Base-by-base conservation (phyloP, 2,888 invertebrate species). In the Dichetophora obliterata region DNA sequence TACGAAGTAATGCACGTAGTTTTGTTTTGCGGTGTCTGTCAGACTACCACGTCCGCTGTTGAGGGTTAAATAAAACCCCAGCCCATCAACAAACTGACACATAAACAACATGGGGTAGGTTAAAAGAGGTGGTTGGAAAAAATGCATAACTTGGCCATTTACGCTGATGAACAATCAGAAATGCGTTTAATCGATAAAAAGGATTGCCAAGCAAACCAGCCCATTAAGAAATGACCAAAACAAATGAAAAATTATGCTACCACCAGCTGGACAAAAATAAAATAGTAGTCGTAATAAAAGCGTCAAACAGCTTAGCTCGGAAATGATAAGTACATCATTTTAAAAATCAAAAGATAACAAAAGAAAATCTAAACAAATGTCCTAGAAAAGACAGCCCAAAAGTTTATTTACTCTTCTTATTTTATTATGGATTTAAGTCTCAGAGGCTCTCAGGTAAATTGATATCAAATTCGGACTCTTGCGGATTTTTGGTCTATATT, bases 381-480 rank as follows among this genome's bases (percentile, higher is more conserved):
- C 27, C 5, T 27, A 54, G n/a, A 19, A 54, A 54, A 54, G 19
- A 5, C 54, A 8, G 54, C 22, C n/a, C 6, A 8, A 54, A n/a
- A 54, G 22, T 54, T 54, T 5, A 5, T n/a, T 54, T 19, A 8
- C 57, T 9, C 9, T 27, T 5, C n/a, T 34, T 9, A 37, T 66
- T 48, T 65, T 86, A 88, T 84, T 84, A 89, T 89, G 89, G 89
- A 90, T 86, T 87, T 90, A 84, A 86, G 88, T 85, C 86, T 90
- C 73, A 82, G 82, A 80, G 89, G 89, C 78, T 90, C 89, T 48
- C 89, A 89, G 86, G 89, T 89, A 78, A 80, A 83, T 80, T 22
- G 9, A 52, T 31, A 66, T 31, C 34, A 52, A 2, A 22, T 3
- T 22, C 9, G 5, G 3, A 59, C 24, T 22, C 0, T 5, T 24